Conservation (phyloP, 2,888 invertebrate species). For the Erebia ligea region DNA sequence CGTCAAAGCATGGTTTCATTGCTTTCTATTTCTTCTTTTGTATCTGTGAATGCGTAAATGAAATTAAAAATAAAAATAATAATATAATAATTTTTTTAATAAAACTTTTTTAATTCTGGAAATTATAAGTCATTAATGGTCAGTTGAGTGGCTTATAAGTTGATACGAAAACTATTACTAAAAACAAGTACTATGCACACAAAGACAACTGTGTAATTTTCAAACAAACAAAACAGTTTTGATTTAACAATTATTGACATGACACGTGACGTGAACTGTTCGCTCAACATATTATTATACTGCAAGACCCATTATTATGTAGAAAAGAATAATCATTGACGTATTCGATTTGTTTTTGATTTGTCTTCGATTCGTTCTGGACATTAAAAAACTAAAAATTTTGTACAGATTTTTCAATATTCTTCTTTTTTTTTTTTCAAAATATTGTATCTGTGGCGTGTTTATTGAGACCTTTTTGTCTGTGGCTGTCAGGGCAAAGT, state of each 20-base stretch:
- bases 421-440: not conserved
- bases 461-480: slow-evolving; percentile 39
- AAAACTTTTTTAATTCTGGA: too few species aligned
- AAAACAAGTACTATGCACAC: not conserved
- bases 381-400: not conserved
- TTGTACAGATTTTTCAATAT: slow-evolving; percentile 5
- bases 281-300: not conserved
- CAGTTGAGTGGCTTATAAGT: too few species aligned
- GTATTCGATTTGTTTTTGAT: slow-evolving; percentile 3
- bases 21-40: slow-evolving; percentile 31
- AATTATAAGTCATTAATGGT: too few species aligned
- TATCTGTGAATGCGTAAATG: slow-evolving; percentile 26
- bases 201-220: too few species aligned
- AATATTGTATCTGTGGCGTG: slow-evolving; percentile 16
- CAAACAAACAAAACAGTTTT: too few species aligned
- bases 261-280: not conserved
- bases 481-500: slow-evolving; percentile 78
- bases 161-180: too few species aligned
- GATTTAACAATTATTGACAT: too few species aligned
- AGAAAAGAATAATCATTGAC: not conserved
- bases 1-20: slow-evolving; percentile 64
- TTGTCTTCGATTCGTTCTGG: not conserved
- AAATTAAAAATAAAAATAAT: slow-evolving; percentile 7
- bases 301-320: not conserved
- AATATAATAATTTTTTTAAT: too few species aligned